phyloP scores from a whole-genome alignment of 2,113 vertebrate genomes.

The Rafetus swinhoei region DNA sequence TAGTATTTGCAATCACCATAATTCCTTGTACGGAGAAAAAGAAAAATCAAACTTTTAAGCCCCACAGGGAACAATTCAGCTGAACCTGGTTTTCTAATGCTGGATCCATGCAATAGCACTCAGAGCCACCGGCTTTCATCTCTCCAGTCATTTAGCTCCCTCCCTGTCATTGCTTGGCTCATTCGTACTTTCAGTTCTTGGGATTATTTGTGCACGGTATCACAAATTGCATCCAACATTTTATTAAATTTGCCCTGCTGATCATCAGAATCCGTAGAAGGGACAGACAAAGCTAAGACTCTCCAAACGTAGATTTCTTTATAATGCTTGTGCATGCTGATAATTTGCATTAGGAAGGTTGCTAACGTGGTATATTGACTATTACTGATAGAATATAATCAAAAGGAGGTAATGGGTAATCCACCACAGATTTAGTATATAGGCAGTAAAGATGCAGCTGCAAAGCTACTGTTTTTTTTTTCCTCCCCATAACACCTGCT shows the following conservation, averaged over 20 bases:
- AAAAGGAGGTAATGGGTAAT: neutral
- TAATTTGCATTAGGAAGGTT: conserved; percentile 13
- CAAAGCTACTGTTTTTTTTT: neutral
- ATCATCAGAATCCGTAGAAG: neutral
- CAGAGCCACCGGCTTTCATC: conserved; percentile 30
- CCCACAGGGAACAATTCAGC: conserved; percentile 42
- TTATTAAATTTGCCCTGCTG: conserved; percentile 50
- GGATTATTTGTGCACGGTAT: neutral
- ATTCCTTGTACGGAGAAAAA: conserved; percentile 7
- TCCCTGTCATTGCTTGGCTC: conserved; percentile 1
- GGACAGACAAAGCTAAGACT: neutral
- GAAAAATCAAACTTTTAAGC: conserved; percentile 58
- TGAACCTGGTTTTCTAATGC: conserved; percentile 36
- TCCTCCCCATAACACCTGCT: fast-evolving
- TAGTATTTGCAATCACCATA: conserved; percentile 64
- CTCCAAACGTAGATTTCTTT: neutral
- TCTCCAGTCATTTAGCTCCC: conserved; percentile 13
- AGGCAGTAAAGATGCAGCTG: neutral
- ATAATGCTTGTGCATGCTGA: neutral
- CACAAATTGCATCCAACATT: conserved; percentile 5
- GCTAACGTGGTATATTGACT: neutral
- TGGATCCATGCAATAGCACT: conserved; percentile 46
- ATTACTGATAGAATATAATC: conserved; percentile 28
- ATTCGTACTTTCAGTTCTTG: conserved; percentile 25
- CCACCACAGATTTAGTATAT: neutral